Evolutionary conservation across 2,888 invertebrate species (phyloP).

Genomic region (Cryptus armator): DNA sequence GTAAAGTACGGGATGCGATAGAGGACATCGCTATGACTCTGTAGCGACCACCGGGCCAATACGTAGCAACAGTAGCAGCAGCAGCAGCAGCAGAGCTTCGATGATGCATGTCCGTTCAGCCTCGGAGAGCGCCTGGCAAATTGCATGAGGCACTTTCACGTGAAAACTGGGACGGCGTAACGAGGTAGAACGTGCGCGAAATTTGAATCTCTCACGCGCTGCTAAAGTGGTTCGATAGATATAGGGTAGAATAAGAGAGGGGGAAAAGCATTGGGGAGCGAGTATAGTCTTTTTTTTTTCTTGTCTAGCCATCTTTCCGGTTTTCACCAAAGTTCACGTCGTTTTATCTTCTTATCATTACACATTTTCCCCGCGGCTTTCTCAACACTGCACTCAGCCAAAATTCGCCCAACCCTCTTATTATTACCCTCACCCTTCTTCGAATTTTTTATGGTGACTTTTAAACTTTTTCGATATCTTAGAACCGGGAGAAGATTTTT

Average conservation of each 20-base stretch:
- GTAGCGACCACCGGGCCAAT: conserved; percentile 35
- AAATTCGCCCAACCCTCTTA: background rate
- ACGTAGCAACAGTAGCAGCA: conserved; percentile 37
- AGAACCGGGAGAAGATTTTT: conserved; percentile 15
- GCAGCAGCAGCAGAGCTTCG: conserved; percentile 49
- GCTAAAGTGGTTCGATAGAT: conserved; percentile 56
- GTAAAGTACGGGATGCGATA: conserved; percentile 32
- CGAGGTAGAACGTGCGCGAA: conserved; percentile 69
- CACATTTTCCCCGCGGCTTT: background rate
- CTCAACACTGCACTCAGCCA: conserved; percentile 4
- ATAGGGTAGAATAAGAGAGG: background rate
- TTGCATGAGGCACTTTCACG: conserved; percentile 70
- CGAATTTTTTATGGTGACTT: background rate
- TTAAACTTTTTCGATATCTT: conserved; percentile 36
- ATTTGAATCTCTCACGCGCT: conserved; percentile 67
- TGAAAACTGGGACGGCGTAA: conserved; percentile 68
- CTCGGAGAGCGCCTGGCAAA: conserved; percentile 62
- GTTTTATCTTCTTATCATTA: conserved; percentile 49
- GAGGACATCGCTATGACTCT: conserved; percentile 33
- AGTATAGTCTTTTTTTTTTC: conserved; percentile 10
- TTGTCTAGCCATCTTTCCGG: background rate
- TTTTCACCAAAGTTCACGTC: conserved; percentile 25
- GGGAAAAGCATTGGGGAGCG: background rate
- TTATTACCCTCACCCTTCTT: background rate
- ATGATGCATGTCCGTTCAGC: conserved; percentile 66